These are phyloP conservation scores for Chrysodeixis includens DNA, from an alignment of 2,888 invertebrate genomes.

Conservation along the genomic window DNA sequence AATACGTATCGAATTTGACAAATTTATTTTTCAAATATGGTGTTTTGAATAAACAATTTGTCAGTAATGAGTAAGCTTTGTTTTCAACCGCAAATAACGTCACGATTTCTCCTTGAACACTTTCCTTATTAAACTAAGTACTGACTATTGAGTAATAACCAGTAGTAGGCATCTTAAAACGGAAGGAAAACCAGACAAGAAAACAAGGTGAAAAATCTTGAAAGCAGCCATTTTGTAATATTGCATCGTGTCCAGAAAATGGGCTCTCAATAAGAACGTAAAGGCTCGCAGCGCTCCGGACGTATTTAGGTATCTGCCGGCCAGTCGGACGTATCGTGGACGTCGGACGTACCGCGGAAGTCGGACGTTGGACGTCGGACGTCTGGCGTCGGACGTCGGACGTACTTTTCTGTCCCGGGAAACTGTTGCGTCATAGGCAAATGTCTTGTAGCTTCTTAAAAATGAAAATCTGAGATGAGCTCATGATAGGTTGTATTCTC, in stretches of 20 bases:
- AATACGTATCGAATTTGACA: no score
- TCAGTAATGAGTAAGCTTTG: no score
- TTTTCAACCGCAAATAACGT: background rate
- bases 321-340: background rate
- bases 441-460: background rate
- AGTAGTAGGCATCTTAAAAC: background rate
- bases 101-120: constrained; percentile 27
- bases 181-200: background rate
- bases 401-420: background rate
- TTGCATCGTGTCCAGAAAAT: background rate
- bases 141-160: background rate
- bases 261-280: constrained; percentile 4
- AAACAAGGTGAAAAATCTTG: background rate
- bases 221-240: background rate
- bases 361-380: no score
- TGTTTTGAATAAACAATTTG: no score
- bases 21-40: no score
- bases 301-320: background rate
- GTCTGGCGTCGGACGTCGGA: no score
- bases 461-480: background rate
- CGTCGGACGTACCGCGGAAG: no score
- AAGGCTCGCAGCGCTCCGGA: background rate
- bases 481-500: no score
- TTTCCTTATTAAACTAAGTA: constrained; percentile 39
- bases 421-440: background rate